Evolutionary conservation across 2,113 vertebrate species (phyloP), one percentile per base, ranked within the genome.

Genomic region (Ptilorrhoa leucosticta): DNA sequence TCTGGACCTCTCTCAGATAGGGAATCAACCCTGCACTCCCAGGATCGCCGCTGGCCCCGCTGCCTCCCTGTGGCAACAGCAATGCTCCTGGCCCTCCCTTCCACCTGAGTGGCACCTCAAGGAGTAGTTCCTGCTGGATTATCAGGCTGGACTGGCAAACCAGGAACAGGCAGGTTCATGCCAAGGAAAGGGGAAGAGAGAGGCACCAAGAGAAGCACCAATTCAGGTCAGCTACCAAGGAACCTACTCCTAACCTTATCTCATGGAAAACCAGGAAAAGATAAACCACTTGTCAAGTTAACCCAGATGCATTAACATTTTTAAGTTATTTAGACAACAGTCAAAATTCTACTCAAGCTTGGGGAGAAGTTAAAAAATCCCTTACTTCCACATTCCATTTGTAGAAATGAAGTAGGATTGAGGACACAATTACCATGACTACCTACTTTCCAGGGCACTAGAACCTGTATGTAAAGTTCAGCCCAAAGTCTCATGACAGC

Each of bases 61-160:
- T 69, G 76, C 48, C 33, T 47, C 70, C 68, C 31, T 3, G 0
- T 0, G 0, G 40, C 68, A 76, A 47, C 33, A 50, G 45, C 65
- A 54, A 27, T 0, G 0, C 37, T 73, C 69, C 72, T 8, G 22
- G 77, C 56, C 37, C 42, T 60, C 26, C 57, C 37, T 69, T 83
- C 39, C 44, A 76, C 45, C 26, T 53, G 33, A 15, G 2, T 13
- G 35, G 35, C 64, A 92, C 94, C 86, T 81, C 51, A 0, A 90
- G 93, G 60, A 87, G 89, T 30, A 85, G 84, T 94, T 95, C 80
- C 68, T 87, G 47, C 94, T 89, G 76, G 93, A 96, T 89, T 73
- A 75, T 92, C 96, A 94, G 89, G 96, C 64, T 93, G 44, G 48
- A 96, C 95, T 78, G 83, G 96, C 51, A 90, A 92, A 89, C 72